phyloP scores from a whole-genome alignment of 2,113 vertebrate species.

The human region DNA sequence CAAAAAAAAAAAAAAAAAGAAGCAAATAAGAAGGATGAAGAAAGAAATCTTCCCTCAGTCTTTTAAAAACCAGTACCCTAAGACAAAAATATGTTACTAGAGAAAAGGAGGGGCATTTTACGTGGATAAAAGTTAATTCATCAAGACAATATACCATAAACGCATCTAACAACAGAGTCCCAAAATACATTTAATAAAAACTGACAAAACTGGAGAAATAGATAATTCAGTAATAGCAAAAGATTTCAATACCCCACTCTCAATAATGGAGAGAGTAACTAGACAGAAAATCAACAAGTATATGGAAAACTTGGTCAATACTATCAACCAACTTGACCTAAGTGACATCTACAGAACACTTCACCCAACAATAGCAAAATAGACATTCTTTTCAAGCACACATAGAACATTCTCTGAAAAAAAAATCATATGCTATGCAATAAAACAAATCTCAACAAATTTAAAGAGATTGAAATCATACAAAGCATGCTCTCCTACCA shows the following conservation, averaged over 20 bases:
- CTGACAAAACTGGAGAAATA: neutral
- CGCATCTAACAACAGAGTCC: neutral
- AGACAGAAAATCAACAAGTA: conserved; percentile 5
- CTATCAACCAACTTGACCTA: neutral
- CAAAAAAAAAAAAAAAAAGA: neutral
- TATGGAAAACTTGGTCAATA: neutral
- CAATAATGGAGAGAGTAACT: neutral
- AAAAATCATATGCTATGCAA: neutral
- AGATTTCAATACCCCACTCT: neutral
- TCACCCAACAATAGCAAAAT: conserved; percentile 13
- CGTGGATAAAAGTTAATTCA: conserved; percentile 5
- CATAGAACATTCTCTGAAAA: neutral
- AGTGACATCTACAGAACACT: neutral
- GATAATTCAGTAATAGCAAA: neutral
- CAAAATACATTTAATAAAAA: conserved; percentile 43
- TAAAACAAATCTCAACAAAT: conserved; percentile 35
- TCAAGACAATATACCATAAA: neutral
- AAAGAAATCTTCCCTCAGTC: neutral
- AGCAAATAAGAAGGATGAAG: neutral
- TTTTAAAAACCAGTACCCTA: neutral
- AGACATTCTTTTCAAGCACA: conserved; percentile 47
- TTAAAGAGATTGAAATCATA: conserved; percentile 6
- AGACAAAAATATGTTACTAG: neutral
- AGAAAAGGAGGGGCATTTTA: neutral
- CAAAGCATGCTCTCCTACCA: neutral